Conservation (phyloP, 2,888 invertebrate genomes). For the Cheilosia soror region DNA sequence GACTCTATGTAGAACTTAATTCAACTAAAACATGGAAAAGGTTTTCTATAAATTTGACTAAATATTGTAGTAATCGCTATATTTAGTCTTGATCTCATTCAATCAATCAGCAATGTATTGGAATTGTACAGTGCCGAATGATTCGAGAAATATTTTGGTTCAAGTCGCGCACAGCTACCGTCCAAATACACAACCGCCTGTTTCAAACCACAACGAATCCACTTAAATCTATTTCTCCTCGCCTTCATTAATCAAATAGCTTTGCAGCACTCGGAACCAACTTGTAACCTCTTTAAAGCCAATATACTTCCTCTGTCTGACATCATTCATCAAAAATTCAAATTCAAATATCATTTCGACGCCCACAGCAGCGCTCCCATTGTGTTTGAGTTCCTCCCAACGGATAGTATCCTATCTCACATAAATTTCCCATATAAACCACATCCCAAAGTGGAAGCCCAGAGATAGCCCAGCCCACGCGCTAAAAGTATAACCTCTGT, state of each 20-base stretch:
- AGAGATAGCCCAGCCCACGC: constrained; percentile 36
- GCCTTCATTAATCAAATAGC: neutral
- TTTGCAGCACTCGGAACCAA: constrained; percentile 17
- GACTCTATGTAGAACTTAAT: too few relatives aligned
- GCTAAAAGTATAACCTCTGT: constrained; percentile 16
- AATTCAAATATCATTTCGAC: constrained; percentile 26
- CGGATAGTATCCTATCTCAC: constrained; percentile 1
- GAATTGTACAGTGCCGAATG: too few relatives aligned
- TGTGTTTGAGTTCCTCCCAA: neutral
- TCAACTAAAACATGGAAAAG: too few relatives aligned
- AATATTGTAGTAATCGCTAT: too few relatives aligned
- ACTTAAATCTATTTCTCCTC: constrained; percentile 3
- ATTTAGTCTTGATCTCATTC: too few relatives aligned
- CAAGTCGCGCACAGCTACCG: too few relatives aligned
- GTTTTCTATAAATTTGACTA: too few relatives aligned
- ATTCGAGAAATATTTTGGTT: too few relatives aligned
- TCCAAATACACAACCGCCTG: too few relatives aligned
- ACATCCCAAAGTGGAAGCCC: neutral
- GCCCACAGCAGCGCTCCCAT: constrained; percentile 24
- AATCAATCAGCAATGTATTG: too few relatives aligned
- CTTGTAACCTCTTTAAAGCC: constrained; percentile 26
- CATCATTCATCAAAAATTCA: constrained; percentile 40
- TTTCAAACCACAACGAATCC: constrained; percentile 12
- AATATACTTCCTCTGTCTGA: constrained; percentile 34
- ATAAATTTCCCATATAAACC: constrained; percentile 9